phyloP scores from a whole-genome alignment of 2,888 invertebrate genomes.

The Ligdia adustata region DNA sequence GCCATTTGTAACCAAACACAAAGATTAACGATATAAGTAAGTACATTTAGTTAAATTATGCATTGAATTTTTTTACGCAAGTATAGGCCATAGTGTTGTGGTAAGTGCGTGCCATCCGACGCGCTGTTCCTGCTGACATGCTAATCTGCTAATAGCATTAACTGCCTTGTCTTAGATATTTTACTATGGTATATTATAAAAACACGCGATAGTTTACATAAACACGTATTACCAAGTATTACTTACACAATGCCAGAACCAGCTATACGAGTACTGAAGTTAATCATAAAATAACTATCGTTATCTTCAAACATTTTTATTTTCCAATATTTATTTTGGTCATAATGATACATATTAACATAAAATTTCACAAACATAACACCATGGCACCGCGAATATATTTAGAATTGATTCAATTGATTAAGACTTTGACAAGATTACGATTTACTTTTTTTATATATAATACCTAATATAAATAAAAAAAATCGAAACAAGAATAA shows the following conservation, averaged over 20 bases:
- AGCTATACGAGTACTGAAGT: no score
- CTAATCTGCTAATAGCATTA: background rate
- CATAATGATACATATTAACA: no score
- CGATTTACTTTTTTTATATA: background rate
- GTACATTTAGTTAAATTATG: no score
- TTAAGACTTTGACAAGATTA: conserved; percentile 1
- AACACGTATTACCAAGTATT: no score
- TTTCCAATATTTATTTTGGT: no score
- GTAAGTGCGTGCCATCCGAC: background rate
- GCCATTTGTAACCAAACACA: background rate
- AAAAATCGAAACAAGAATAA: conserved; percentile 3
- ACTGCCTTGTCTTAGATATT: no score
- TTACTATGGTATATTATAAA: no score
- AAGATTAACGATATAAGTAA: background rate
- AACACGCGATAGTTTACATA: no score
- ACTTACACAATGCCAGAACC: no score
- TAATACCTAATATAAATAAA: background rate
- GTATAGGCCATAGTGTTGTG: conserved; percentile 1
- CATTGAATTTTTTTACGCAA: no score
- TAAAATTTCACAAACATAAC: conserved; percentile 24
- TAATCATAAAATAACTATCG: no score
- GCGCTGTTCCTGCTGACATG: background rate
- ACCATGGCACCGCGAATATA: conserved; percentile 22
- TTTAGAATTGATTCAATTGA: conserved; percentile 8
- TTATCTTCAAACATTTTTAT: no score